A percentile compares a stretch with the other conserved stretches of the same genome.
These are phyloP conservation scores for Dione juno DNA, from an alignment of 2,888 invertebrate species.

Conservation along the genomic window DNA sequence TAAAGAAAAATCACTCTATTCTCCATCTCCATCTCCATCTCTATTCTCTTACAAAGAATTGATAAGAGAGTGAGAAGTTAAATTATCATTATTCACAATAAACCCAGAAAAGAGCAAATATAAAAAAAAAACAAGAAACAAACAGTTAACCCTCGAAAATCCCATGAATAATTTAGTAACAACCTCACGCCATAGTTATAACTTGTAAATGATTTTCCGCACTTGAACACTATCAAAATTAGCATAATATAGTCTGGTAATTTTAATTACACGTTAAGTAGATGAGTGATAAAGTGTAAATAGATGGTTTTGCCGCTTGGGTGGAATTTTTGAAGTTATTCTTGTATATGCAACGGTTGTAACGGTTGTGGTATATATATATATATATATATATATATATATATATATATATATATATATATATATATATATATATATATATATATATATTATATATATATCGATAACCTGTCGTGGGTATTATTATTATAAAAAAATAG, in stretches of 20 bases:
- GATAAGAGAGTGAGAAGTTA: too few relatives aligned
- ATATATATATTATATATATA: too few relatives aligned
- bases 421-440: too few relatives aligned
- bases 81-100: too few relatives aligned
- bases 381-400: too few relatives aligned
- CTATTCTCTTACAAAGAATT: too few relatives aligned
- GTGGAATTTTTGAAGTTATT: neutral
- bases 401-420: too few relatives aligned
- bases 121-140: neutral
- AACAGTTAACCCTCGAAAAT: conserved; percentile 7
- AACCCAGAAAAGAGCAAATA: too few relatives aligned
- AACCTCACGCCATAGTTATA: conserved; percentile 38
- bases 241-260: conserved; percentile 34
- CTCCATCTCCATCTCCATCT: too few relatives aligned
- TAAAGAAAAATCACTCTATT: too few relatives aligned
- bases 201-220: conserved; percentile 37
- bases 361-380: neutral
- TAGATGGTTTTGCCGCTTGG: conserved; percentile 19
- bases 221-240: conserved; percentile 33
- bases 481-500: too few relatives aligned
- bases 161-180: conserved; percentile 4
- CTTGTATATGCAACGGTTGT: neutral
- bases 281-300: conserved; percentile 26
- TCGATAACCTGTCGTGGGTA: too few relatives aligned
- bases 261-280: conserved; percentile 26